Evolutionary conservation across 2,113 vertebrate species (phyloP).

Genomic region (Scalopus aquaticus): DNA sequence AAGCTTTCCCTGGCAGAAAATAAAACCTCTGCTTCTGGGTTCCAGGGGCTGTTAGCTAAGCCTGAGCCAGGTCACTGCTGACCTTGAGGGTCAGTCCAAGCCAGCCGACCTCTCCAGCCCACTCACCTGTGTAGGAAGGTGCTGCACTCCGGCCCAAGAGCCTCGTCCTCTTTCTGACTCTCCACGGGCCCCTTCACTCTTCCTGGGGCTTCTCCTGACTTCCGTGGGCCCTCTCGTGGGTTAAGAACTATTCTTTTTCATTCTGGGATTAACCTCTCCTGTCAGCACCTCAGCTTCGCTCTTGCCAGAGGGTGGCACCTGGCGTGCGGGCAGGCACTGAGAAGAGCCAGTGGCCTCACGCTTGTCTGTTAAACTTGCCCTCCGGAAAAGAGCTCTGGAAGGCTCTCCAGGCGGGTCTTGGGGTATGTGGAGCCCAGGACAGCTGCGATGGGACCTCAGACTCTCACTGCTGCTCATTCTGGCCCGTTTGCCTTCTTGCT

Average conservation of each 20-base stretch:
- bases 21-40: not conserved
- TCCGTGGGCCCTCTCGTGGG: not conserved
- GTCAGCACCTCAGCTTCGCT: too few relatives aligned
- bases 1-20: not conserved
- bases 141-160: too few relatives aligned
- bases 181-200: too few relatives aligned
- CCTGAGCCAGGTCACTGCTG: not conserved
- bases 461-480: fast-evolving
- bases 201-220: not conserved
- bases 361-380: fast-evolving
- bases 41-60: not conserved
- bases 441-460: not conserved
- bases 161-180: not conserved
- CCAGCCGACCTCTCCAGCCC: too few relatives aligned
- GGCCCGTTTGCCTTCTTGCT: not conserved
- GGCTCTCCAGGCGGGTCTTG: not conserved
- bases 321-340: too few relatives aligned
- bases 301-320: too few relatives aligned
- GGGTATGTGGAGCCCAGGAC: too few relatives aligned
- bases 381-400: fast-evolving
- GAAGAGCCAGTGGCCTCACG: too few relatives aligned
- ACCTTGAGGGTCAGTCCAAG: not conserved
- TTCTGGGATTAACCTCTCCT: not conserved
- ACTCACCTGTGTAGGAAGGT: too few relatives aligned
- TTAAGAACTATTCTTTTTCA: not conserved